Percentiles rank a stretch among this genome's conserved stretches.
Evolutionary conservation across 2,888 invertebrate genomes (phyloP).

Genomic region (Timandra comae): DNA sequence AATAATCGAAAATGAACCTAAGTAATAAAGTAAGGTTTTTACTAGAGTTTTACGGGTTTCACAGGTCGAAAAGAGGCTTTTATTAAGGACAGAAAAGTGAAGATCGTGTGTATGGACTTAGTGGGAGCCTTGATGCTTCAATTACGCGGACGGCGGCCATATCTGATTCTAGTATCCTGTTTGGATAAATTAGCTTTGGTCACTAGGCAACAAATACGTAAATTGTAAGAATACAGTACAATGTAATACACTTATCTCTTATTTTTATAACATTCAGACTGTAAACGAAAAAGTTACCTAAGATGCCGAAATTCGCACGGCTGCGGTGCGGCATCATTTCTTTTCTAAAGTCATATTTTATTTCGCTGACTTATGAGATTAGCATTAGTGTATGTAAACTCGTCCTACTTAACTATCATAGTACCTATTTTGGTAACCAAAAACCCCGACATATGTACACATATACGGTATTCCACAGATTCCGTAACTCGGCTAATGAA

Average conservation of each 20-base stretch:
- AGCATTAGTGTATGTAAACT: too few relatives aligned
- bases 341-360: too few relatives aligned
- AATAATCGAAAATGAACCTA: constrained; percentile 14
- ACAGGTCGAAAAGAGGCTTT: constrained; percentile 58
- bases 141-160: constrained; percentile 55
- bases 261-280: too few relatives aligned
- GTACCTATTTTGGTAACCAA: too few relatives aligned
- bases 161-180: constrained; percentile 55
- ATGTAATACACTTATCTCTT: too few relatives aligned
- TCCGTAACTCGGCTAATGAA: constrained; percentile 28
- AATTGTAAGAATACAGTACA: constrained; percentile 30
- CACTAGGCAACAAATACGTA: constrained; percentile 41
- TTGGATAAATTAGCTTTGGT: constrained; percentile 31
- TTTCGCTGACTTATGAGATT: too few relatives aligned
- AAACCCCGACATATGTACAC: too few relatives aligned
- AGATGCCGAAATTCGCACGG: too few relatives aligned
- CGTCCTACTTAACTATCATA: too few relatives aligned
- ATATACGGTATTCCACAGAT: constrained; percentile 27
- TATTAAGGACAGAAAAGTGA: constrained; percentile 50
- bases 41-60: constrained; percentile 16
- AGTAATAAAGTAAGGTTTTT: constrained; percentile 12
- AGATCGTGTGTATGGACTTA: constrained; percentile 55
- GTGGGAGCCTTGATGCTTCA: constrained; percentile 56
- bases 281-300: too few relatives aligned
- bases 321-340: too few relatives aligned